Conservation (phyloP, 92 coral and sea anemone genomes). For the Epizoanthus fatuus region DNA sequence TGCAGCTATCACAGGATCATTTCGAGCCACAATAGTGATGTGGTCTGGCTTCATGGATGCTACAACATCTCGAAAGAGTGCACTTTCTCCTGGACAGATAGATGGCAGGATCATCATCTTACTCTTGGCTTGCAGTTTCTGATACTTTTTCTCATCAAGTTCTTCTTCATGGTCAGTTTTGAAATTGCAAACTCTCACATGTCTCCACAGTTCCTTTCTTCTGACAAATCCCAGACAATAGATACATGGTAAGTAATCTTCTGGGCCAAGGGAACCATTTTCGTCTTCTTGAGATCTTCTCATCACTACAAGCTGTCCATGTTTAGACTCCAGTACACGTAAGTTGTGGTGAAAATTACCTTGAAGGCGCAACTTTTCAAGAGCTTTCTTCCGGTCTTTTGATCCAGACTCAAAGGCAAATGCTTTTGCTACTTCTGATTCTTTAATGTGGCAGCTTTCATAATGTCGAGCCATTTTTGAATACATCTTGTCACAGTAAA, state of each 20-base stretch:
- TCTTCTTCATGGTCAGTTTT: too few species aligned
- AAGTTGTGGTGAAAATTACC: slow-evolving; percentile 58
- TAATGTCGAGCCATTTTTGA: slow-evolving; percentile 45
- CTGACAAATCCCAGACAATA: too few species aligned
- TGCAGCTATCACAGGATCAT: slow-evolving; percentile 31
- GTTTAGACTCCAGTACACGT: slow-evolving; percentile 37
- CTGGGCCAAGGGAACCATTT: too few species aligned
- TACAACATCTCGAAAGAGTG: slow-evolving; percentile 39
- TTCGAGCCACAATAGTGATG: slow-evolving; percentile 32
- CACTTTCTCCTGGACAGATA: slow-evolving; percentile 17
- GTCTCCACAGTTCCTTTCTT: too few species aligned
- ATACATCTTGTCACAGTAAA: too few species aligned
- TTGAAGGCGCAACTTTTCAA: slow-evolving; percentile 44
- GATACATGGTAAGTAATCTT: too few species aligned
- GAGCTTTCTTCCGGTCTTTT: slow-evolving; percentile 42
- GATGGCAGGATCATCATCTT: slow-evolving; percentile 2
- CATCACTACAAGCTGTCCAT: slow-evolving; percentile 56
- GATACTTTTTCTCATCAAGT: too few species aligned
- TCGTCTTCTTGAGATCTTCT: slow-evolving; percentile 38
- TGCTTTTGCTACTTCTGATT: slow-evolving; percentile 52
- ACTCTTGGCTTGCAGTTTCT: too few species aligned
- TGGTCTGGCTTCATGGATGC: slow-evolving; percentile 34
- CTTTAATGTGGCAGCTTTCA: slow-evolving; percentile 17
- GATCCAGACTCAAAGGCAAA: slow-evolving; percentile 30
- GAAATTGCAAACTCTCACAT: too few species aligned